Evolutionary conservation across 2,797 vertebrate species (phyloP), one percentile per base, ranked within the genome.

Genomic region (Coregonus sp.): DNA sequence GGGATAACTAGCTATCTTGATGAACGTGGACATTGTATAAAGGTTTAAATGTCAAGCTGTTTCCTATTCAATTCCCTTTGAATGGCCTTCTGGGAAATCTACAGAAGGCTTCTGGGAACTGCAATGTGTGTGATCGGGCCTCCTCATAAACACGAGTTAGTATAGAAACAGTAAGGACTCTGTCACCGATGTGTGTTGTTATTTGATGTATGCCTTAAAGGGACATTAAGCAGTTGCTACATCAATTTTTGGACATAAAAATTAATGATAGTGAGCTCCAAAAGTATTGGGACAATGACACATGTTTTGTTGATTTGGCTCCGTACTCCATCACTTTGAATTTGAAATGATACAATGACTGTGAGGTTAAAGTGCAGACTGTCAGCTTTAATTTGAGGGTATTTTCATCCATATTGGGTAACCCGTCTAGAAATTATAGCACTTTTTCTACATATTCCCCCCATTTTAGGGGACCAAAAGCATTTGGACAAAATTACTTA

Each of bases 11-110:
- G 15, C 67, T 54, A 31, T 47, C 40, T 51, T 51, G 15, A 52
- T 52, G 37, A 52, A 54, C 47, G 16, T 14, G 1, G 51, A 47
- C 16, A 75, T 72, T 73, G 50, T 31, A n/a, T 40, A 18, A 37
- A 35, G 54, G 18, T 16, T 73, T 72, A 68, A 79, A 65, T 78
- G 75, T 72, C 50, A 59, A 47, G 5, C 0, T 1, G 56, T 51
- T 66, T 9, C 59, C 25, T 47, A 75, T 82, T 75, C 5, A 70
- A 61, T 77, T 56, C 65, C 33, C 6, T 80, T 66, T 40, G 37
- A 40, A 70, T n/a, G 59, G 33, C 52, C 9, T 65, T 78, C 65
- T 56, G 63, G 74, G 74, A 75, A 79, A 74, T 56, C 50, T 70
- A 40, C 52, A 73, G 72, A 29, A 2, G 66, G 65, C 29, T 68